Evolutionary conservation across 1,140 invertebrate species (phyloP), one percentile per base, ranked within the genome.

Genomic region (Diploscapter pachys): DNA sequence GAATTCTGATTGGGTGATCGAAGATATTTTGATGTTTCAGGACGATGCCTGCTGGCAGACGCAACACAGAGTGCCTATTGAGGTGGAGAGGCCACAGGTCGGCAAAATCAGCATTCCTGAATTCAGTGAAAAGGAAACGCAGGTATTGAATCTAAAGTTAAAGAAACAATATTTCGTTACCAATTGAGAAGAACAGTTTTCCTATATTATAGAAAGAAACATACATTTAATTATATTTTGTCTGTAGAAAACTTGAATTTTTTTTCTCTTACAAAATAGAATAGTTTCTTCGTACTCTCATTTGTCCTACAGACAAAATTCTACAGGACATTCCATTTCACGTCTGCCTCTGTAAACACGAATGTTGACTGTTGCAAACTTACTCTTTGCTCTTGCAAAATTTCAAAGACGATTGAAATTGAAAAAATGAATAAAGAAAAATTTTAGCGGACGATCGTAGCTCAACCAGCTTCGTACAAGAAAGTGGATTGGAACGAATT

Each of bases 401-500:
- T 31, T 31, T 31, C 31, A 31, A 31, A 31, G 31, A 31, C 31
- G 31, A 31, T 31, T 31, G 31, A 31, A 31, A 31, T 31, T 31
- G 31, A 31, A 31, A 31, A 31, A 31, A 31, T 31, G 31, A 31
- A 31, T 31, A 31, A 31, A 31, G 31, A 31, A 31, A 31, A 1
- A 31, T 71, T 77, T 51, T 71, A 78, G 73, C 63, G 63, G 9
- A 78, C 77, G 5, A 72, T 78, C 49, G 57, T 78, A 4, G 69
- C 75, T 31, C 68, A 76, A 31, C 77, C 77, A 6, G 57, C 78
- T 13, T 63, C 61, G 5, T 72, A 75, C 66, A 57, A 75, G 8
- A 62, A 71, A 69, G 73, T 78, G 9, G 61, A 72, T 63, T 78
- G 77, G 77, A 78, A 78, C 64, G 77, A 78, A 65, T 78, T 78